Conservation (phyloP, 2,888 invertebrate genomes). For the Erebia ligea region DNA sequence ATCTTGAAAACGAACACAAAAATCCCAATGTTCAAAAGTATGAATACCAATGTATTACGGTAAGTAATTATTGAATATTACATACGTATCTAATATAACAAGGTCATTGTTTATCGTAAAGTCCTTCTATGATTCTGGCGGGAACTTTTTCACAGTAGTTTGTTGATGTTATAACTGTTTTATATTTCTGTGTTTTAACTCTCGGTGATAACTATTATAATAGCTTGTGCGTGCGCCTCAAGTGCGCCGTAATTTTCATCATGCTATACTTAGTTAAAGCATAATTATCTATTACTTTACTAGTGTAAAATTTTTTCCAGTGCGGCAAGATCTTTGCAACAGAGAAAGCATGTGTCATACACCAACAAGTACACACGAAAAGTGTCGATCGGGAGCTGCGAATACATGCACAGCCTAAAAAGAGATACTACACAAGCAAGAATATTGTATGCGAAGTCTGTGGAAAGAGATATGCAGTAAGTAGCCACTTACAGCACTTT, state of each 20-base stretch:
- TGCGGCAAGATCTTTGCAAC: slow-evolving; percentile 45
- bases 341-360: slow-evolving; percentile 43
- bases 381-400: background rate
- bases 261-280: too few relatives aligned
- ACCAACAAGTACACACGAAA: slow-evolving; percentile 42
- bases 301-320: slow-evolving; percentile 33
- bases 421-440: slow-evolving; percentile 41
- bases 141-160: background rate
- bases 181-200: background rate
- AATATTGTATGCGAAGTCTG: slow-evolving; percentile 64
- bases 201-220: too few relatives aligned
- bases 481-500: slow-evolving; percentile 34
- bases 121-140: slow-evolving; percentile 6
- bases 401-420: slow-evolving; percentile 12
- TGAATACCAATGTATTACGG: slow-evolving; percentile 48
- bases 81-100: background rate
- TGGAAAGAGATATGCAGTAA: slow-evolving; percentile 62
- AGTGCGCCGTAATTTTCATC: too few relatives aligned
- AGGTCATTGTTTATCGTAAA: background rate
- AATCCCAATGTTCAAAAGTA: slow-evolving; percentile 47
- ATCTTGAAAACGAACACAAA: slow-evolving; percentile 60
- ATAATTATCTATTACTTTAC: background rate
- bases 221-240: too few relatives aligned
- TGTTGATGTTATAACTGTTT: background rate
- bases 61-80: slow-evolving; percentile 33